Conservation (phyloP, 2,888 invertebrate genomes). For the Archaeoteleia sp. region DNA sequence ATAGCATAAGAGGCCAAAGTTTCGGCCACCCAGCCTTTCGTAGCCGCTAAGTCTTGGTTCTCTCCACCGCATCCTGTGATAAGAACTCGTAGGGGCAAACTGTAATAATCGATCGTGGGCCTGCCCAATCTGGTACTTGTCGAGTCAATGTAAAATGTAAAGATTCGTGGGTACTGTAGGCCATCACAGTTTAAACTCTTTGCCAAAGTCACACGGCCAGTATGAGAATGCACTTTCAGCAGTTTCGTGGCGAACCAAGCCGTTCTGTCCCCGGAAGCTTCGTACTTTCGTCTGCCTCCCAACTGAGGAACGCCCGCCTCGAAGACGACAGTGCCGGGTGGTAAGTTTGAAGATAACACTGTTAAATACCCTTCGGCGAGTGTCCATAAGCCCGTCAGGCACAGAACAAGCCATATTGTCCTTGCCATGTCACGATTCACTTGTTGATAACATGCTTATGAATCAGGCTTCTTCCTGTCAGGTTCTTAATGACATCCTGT, state of each 20-base stretch:
- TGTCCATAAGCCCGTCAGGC: conserved; percentile 47
- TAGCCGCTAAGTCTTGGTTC: conserved; percentile 81
- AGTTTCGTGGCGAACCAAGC: conserved; percentile 88
- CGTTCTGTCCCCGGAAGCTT: conserved; percentile 87
- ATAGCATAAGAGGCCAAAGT: conserved; percentile 92
- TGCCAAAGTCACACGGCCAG: conserved; percentile 84
- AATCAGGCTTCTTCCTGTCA: conserved; percentile 16
- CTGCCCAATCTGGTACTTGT: conserved; percentile 84
- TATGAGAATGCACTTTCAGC: conserved; percentile 84
- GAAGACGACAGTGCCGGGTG: conserved; percentile 82
- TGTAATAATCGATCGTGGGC: conserved; percentile 87
- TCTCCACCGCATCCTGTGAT: conserved; percentile 84
- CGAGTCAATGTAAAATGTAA: conserved; percentile 91
- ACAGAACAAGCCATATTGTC: conserved; percentile 62
- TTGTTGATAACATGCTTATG: conserved; percentile 47
- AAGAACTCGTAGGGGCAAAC: conserved; percentile 85
- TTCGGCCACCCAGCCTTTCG: conserved; percentile 90
- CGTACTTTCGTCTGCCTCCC: conserved; percentile 86
- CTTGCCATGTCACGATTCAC: conserved; percentile 63
- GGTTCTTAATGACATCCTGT: conserved; percentile 2
- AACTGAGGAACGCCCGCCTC: conserved; percentile 88
- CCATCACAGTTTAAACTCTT: conserved; percentile 86
- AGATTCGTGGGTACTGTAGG: conserved; percentile 87
- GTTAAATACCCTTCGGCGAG: conserved; percentile 67
- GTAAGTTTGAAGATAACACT: conserved; percentile 71